Evolutionary conservation across 2,797 vertebrate genomes (phyloP), one percentile per base, ranked within the genome.

Genomic region (Onychomys leucogaster): DNA sequence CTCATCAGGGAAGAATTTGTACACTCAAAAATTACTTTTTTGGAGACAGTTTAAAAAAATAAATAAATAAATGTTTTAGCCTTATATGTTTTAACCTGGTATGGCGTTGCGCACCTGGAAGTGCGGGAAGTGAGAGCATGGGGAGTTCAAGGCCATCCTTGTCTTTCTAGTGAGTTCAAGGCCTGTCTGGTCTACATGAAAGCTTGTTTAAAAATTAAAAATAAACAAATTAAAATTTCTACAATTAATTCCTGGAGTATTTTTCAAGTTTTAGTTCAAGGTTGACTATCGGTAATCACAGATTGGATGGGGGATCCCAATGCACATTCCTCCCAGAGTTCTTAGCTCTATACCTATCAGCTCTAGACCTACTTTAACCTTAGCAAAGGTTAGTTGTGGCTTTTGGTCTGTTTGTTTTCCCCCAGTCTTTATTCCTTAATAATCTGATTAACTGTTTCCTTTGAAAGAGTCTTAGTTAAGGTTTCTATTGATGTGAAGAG

Each of bases 1-100:
- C 91, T 83, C 61, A 73, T 91, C 77, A 61, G 25, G 34, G 46
- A 93, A 95, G 81, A 89, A 89, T 89, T 55, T 73, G 86, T 23
- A 19, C 59, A 37, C 86, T 89, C 37, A 76, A n/a, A 81, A 73
- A n/a, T 27, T 81, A n/a, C 7, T 9, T 27, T 89, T 57, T 78
- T 63, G 34, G 10, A 61, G 34, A 75, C 49, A 11, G 49, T 52
- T 76, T 61, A 95, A 94, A 83, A 37, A 57, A 41, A 16, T 29
- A 37, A 37, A 49, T 19, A n/a, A 37, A 49, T 19, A 61, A 75
- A 11, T 34, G 29, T 76, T 89, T 89, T 89, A 43, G 19, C 37
- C 67, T n/a, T 37, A 19, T 37, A 71, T 32, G 37, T 75, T 89
- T 77, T 89, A 77, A 16, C 23, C 57, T 29, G 59, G 32, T 16